A percentile compares a stretch with the other conserved stretches of the same genome.
These are phyloP conservation scores for Psophia crepitans DNA, from an alignment of 2,113 vertebrate species.

Conservation along the genomic window DNA sequence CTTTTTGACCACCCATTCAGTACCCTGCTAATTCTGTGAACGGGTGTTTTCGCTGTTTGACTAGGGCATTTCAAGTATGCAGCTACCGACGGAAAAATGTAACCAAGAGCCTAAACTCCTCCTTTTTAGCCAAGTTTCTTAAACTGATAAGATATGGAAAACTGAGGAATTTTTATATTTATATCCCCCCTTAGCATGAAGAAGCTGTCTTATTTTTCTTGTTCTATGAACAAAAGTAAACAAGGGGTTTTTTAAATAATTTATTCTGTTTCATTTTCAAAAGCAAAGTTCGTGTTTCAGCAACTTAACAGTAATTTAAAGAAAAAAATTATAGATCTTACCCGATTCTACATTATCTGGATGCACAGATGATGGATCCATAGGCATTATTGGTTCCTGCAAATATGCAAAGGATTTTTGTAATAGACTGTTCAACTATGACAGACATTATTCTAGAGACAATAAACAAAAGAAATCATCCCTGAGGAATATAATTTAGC, in stretches of 20 bases:
- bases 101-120: background rate
- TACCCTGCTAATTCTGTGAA: background rate
- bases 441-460: background rate
- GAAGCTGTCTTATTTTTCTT: background rate
- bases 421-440: background rate
- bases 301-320: background rate
- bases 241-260: rapidly evolving
- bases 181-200: background rate
- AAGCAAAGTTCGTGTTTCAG: background rate
- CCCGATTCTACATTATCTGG: slow-evolving; percentile 85
- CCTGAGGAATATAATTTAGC: background rate
- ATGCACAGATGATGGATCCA: slow-evolving; percentile 78
- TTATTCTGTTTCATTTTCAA: background rate
- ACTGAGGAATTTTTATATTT: background rate
- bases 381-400: slow-evolving; percentile 86
- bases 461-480: background rate
- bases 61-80: background rate
- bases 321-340: slow-evolving; percentile 42
- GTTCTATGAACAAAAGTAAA: background rate
- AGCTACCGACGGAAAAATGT: background rate
- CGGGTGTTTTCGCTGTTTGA: background rate
- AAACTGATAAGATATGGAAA: background rate
- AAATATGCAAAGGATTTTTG: slow-evolving; percentile 32
- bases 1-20: background rate
- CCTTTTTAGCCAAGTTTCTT: background rate